Conservation (phyloP, 2,113 vertebrate species). For the Ciconia boyciana region DNA sequence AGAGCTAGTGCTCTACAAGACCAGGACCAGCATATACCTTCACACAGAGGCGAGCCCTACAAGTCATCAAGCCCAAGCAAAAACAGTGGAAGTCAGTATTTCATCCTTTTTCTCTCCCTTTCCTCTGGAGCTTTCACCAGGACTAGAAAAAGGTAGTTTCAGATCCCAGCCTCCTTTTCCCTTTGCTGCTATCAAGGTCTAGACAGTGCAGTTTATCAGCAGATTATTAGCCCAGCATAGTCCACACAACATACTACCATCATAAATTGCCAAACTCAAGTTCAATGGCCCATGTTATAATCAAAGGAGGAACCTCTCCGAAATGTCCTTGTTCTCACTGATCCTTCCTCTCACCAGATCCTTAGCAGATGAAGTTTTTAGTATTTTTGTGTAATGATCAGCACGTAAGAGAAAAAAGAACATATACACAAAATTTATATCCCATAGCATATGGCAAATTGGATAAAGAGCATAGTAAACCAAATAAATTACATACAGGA, state of each 20-base stretch:
- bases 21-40: background rate
- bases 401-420: background rate
- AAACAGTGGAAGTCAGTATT: background rate
- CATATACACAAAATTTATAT: background rate
- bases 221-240: background rate
- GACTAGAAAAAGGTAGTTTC: background rate
- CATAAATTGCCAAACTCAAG: background rate
- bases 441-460: slow-evolving; percentile 37
- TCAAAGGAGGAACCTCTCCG: background rate
- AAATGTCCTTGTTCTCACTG: background rate
- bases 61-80: background rate
- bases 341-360: background rate
- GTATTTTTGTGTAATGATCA: background rate
- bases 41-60: background rate
- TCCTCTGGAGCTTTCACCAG: background rate
- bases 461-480: background rate
- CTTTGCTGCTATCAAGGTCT: background rate
- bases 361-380: background rate
- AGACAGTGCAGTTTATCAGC: background rate
- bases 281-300: background rate
- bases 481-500: slow-evolving; percentile 10
- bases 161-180: background rate
- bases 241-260: background rate
- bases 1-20: background rate
- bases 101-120: too few species aligned